phyloP scores from a whole-genome alignment of 1,140 invertebrate species.

The Calliopsis andreniformis region DNA sequence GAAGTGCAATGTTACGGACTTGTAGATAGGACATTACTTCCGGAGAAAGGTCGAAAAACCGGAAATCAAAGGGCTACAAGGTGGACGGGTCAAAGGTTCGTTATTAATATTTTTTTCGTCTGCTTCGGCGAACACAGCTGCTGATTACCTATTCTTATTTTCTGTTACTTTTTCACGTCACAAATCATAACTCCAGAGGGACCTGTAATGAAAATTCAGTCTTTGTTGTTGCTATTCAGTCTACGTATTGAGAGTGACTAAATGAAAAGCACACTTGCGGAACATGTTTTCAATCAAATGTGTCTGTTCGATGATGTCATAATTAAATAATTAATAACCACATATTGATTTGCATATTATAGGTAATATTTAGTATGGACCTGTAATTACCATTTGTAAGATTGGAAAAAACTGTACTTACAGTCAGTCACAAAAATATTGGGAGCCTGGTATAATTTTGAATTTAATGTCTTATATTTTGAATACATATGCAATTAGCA shows the following conservation, averaged over 20 bases:
- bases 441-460: neutral
- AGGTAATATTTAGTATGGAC: too few relatives aligned
- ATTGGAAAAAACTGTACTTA: too few relatives aligned
- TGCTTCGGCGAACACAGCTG: conserved; percentile 63
- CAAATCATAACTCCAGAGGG: conserved; percentile 29
- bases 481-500: too few relatives aligned
- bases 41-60: conserved; percentile 57
- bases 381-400: too few relatives aligned
- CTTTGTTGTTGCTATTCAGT: conserved; percentile 28
- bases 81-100: conserved; percentile 42
- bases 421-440: too few relatives aligned
- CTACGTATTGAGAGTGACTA: conserved; percentile 10
- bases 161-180: conserved; percentile 28
- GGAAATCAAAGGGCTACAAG: conserved; percentile 64
- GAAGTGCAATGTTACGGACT: conserved; percentile 41
- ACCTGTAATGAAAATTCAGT: conserved; percentile 38
- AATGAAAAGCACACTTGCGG: conserved; percentile 25
- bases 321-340: conserved; percentile 17
- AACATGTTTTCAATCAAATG: conserved; percentile 39
- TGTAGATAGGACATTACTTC: conserved; percentile 49
- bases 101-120: conserved; percentile 61
- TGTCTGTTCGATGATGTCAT: neutral
- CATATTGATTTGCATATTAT: neutral
- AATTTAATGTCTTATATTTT: too few relatives aligned
- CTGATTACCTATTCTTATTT: conserved; percentile 36